Conservation (phyloP, 2,888 invertebrate species). For the Phalangium opilio region DNA sequence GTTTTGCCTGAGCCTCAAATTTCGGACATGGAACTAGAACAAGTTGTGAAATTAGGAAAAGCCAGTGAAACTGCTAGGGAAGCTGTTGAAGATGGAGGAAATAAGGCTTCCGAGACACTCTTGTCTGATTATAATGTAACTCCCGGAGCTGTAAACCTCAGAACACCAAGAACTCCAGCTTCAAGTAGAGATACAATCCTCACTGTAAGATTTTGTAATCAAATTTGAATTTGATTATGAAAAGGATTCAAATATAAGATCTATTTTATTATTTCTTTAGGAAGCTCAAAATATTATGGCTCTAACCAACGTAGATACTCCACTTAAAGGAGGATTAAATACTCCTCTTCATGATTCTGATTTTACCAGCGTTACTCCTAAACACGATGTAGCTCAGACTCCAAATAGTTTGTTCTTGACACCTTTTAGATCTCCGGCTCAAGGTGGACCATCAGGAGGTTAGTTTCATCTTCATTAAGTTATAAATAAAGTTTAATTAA, state of each 20-base stretch:
- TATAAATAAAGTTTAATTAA: not conserved
- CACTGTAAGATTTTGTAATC: constrained; percentile 33
- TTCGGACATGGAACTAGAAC: constrained; percentile 55
- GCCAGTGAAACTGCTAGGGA: constrained; percentile 44
- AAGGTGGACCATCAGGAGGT: constrained; percentile 11
- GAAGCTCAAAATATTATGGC: constrained; percentile 99
- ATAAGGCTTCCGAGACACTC: constrained; percentile 61
- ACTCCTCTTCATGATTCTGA: constrained; percentile 81
- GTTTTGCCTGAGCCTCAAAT: constrained; percentile 95
- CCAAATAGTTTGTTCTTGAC: constrained; percentile 83
- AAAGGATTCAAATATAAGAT: no score
- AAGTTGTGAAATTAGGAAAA: constrained; percentile 71
- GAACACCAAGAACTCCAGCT: constrained; percentile 69
- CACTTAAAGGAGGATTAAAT: constrained; percentile 85
- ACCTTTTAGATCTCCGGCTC: constrained; percentile 46
- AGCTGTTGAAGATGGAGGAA: constrained; percentile 64
- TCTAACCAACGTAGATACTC: constrained; percentile 91
- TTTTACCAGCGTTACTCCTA: constrained; percentile 56
- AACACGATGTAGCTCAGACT: constrained; percentile 43
- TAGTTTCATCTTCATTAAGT: no score
- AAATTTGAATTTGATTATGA: no score
- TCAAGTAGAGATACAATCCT: constrained; percentile 57
- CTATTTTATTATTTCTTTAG: constrained; percentile 40
- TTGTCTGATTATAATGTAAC: constrained; percentile 73
- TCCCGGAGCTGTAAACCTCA: constrained; percentile 38